A percentile compares a stretch with the other conserved stretches of the same genome.
phyloP scores from a whole-genome alignment of 2,797 vertebrate genomes.

The Manis pentadactyla region DNA sequence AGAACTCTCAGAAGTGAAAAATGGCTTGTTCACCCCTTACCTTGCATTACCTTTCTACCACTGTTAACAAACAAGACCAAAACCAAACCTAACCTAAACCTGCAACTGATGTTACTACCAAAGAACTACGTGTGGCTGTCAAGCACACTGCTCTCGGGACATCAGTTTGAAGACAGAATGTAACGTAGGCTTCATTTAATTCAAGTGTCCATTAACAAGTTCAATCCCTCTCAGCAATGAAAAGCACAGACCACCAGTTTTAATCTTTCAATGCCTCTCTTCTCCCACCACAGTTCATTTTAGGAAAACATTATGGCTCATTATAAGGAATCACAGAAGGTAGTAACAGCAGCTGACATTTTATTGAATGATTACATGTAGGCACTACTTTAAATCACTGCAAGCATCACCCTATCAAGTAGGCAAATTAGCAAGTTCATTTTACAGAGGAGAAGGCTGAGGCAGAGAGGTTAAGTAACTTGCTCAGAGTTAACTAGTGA shows the following conservation, averaged over 20 bases:
- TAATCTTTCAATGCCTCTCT: neutral
- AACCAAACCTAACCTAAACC: neutral
- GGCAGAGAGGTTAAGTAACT: neutral
- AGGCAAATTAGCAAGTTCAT: neutral
- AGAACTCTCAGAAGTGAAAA: neutral
- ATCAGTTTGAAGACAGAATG: neutral
- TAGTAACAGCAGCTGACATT: neutral
- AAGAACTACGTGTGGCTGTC: neutral
- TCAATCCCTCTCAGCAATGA: neutral
- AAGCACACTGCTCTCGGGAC: neutral
- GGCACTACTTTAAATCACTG: no score
- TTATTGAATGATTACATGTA: accelerated
- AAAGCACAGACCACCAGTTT: neutral
- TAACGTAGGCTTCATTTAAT: neutral
- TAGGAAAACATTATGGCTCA: neutral
- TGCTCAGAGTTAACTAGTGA: neutral
- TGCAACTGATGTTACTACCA: neutral
- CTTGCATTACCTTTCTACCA: neutral
- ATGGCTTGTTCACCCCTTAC: neutral
- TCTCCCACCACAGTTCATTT: neutral
- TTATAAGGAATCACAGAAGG: neutral
- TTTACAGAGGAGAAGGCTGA: neutral
- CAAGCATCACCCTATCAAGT: no score
- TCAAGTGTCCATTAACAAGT: neutral
- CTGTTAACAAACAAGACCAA: neutral